Conservation (phyloP, 2,113 vertebrate genomes). For the Neofelis nebulosa region DNA sequence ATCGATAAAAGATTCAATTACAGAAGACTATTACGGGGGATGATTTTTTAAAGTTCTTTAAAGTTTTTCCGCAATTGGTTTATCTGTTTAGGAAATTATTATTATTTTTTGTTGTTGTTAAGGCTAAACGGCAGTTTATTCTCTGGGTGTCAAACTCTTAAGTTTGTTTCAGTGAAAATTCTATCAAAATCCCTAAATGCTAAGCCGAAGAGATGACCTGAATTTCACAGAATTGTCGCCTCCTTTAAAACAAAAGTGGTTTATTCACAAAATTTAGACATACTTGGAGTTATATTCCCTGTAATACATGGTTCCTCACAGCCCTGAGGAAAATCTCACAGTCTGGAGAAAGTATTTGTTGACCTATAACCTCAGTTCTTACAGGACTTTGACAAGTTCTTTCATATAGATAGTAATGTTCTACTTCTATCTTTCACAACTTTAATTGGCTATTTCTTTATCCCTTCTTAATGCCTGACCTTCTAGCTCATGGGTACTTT, state of each 20-base stretch:
- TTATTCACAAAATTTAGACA: neutral
- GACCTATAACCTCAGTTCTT: neutral
- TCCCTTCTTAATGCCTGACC: neutral
- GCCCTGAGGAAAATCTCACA: neutral
- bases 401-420: neutral
- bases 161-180: conserved; percentile 16
- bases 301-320: neutral
- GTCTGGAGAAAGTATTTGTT: neutral
- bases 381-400: neutral
- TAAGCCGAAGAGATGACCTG: neutral
- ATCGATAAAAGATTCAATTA: neutral
- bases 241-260: neutral
- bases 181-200: neutral
- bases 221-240: neutral
- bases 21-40: neutral
- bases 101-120: neutral
- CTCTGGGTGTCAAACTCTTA: neutral
- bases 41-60: neutral
- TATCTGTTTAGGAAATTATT: neutral
- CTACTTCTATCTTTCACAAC: neutral
- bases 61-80: neutral
- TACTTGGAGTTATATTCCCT: neutral
- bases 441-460: neutral
- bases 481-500: neutral
- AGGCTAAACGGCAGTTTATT: neutral